Percentiles rank a stretch among this genome's conserved stretches.
Evolutionary conservation across 1,140 invertebrate genomes (phyloP).

Genomic region (Penaeus vannamei): DNA sequence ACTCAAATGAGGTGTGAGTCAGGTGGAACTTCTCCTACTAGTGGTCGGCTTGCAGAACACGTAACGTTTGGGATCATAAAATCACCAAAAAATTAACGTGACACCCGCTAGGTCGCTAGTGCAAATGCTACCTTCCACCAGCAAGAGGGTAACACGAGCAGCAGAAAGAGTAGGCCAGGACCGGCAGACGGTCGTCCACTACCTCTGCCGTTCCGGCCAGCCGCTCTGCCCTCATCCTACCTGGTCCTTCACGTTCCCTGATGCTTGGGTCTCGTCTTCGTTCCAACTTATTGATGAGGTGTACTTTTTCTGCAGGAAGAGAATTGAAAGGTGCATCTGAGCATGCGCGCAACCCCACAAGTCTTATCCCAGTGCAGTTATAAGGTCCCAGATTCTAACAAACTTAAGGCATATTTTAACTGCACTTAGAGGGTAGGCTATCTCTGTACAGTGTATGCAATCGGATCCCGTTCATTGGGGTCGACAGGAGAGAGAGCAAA

Average conservation of each 20-base stretch:
- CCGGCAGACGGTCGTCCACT: background rate
- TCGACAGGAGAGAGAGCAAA: too few species aligned
- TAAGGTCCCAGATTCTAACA: background rate
- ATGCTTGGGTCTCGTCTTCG: conserved; percentile 81
- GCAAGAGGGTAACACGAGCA: too few species aligned
- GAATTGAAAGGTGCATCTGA: conserved; percentile 49
- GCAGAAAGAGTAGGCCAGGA: background rate
- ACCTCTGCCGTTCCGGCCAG: background rate
- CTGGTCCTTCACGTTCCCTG: conserved; percentile 47
- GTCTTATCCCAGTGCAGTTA: background rate
- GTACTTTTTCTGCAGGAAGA: conserved; percentile 80
- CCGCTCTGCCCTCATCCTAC: conserved; percentile 25
- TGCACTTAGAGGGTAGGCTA: background rate
- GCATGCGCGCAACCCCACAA: background rate
- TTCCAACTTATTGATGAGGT: conserved; percentile 87
- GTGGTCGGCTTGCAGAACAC: too few species aligned
- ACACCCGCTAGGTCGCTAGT: too few species aligned
- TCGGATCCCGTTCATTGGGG: too few species aligned
- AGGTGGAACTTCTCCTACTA: too few species aligned
- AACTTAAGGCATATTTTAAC: background rate
- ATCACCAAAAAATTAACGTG: too few species aligned
- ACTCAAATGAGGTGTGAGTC: too few species aligned
- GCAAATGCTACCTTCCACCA: too few species aligned
- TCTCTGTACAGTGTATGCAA: too few species aligned
- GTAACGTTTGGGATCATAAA: too few species aligned